phyloP scores from a whole-genome alignment of 2,113 vertebrate species.

The Colinus virginianus region DNA sequence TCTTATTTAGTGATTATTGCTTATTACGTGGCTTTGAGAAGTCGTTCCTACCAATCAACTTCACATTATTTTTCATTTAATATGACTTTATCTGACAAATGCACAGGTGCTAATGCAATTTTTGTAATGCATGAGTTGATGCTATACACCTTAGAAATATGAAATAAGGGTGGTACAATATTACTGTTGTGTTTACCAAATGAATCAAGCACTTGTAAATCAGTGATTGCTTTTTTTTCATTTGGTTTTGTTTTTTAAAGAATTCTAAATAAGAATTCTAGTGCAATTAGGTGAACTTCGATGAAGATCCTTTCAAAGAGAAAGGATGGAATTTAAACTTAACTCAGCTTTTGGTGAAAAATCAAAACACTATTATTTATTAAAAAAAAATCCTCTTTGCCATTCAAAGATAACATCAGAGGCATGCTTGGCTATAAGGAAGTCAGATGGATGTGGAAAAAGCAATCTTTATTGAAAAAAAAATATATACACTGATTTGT shows the following conservation, averaged over 20 bases:
- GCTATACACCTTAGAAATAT: not conserved
- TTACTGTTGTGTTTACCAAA: not conserved
- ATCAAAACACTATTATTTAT: not conserved
- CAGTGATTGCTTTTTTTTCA: not conserved
- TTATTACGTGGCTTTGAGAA: not conserved
- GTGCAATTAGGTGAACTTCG: not conserved
- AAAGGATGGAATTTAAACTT: not conserved
- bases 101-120: not conserved
- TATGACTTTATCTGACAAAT: not conserved
- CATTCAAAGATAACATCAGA: not conserved
- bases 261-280: not conserved
- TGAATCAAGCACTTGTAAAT: not conserved
- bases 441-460: not conserved
- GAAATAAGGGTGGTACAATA: not conserved
- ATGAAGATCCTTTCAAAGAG: not conserved
- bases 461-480: rapidly evolving
- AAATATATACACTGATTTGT: rapidly evolving
- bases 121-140: not conserved
- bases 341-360: not conserved
- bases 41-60: not conserved
- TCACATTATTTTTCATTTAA: not conserved
- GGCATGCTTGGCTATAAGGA: not conserved
- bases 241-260: not conserved
- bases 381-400: rapidly evolving
- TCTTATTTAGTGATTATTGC: not conserved